Base-by-base conservation (phyloP, 37 sponge, comb jelly and placozoan species). In the Aphrocallistes beatrix region DNA sequence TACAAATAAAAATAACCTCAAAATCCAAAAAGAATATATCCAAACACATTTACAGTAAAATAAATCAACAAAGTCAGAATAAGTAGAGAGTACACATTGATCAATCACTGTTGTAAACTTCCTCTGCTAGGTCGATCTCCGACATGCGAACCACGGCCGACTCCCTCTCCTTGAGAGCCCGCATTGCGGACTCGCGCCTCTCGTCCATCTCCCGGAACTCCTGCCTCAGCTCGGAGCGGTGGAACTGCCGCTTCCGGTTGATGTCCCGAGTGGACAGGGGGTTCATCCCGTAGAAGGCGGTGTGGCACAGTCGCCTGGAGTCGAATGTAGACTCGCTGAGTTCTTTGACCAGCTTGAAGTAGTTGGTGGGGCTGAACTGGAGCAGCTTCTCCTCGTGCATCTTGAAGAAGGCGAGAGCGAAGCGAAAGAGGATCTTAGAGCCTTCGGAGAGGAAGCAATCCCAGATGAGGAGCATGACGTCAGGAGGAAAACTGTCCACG, bases 401-500 rank as follows among this genome's bases (percentile, higher is more conserved):
- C 49, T 91, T 91, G 93, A 97, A 97, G 75, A 94, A 90, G 85
- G 98, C 95, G 1, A 97, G 87, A 50, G 98, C 94, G 87, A 83
- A 97, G 23, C 98, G 86, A 85, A 97, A 97, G 39, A 97, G 86
- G 16, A 96, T 91, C 85, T 96, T 96, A 81, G 88, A 88, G 1
- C 98, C 98, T 82, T 97, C 98, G 69, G 93, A 94, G 38, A 97
- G 89, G 85, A 97, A 97, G 23, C 90, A 87, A 82, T 97, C 98
- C 98, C 98, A 97, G 39, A 97, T 93, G 0, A 89, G 84, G n/a
- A 93, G 50, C 90, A 90, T 90, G 6, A 89, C 87, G 87, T 94
- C 83, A 1, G 69, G 51, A 39, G 95, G 95, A 0, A 93, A 88
- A 83, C 91, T 94, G 89, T 98, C 99, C 39, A 98, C 94, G 85